Evolutionary conservation across 2,797 vertebrate genomes (phyloP).

Genomic region (Xyrichtys novacula): DNA sequence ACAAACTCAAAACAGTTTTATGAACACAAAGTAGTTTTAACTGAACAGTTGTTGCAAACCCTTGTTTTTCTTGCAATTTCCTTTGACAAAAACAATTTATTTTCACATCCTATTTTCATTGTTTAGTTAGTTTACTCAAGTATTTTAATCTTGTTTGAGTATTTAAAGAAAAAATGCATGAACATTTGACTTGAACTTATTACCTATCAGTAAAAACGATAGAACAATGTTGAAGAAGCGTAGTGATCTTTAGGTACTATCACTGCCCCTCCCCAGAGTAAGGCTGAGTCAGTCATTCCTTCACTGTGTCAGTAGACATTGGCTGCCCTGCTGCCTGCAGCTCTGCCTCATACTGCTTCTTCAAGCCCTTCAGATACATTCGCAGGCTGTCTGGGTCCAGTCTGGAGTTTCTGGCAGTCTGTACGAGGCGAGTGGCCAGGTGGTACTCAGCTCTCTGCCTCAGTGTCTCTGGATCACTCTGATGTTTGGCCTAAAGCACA

Average conservation of each 20-base stretch:
- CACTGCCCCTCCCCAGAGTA: constrained; percentile 31
- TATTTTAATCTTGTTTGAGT: not conserved
- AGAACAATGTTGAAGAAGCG: not conserved
- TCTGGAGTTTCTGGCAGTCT: constrained; percentile 92
- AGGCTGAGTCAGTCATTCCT: constrained; percentile 66
- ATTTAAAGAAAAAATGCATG: not conserved
- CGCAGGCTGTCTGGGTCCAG: constrained; percentile 91
- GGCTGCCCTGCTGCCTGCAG: constrained; percentile 66
- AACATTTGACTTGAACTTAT: not conserved
- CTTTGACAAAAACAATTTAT: not conserved
- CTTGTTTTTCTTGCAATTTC: no score
- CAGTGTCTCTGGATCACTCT: constrained; percentile 85
- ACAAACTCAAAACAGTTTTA: no score
- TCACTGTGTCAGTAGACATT: constrained; percentile 58
- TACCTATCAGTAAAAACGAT: constrained; percentile 4
- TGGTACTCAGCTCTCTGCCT: constrained; percentile 88
- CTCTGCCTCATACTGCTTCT: constrained; percentile 88
- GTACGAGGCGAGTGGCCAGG: constrained; percentile 90
- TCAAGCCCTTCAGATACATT: constrained; percentile 91
- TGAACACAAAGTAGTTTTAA: no score
- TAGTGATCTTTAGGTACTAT: constrained; percentile 8
- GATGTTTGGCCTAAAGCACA: constrained; percentile 86
- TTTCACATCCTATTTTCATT: no score
- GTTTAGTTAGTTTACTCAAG: no score
- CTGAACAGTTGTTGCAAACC: no score